Conservation (phyloP, 2,797 vertebrate species). For the Galaxias olidus region DNA sequence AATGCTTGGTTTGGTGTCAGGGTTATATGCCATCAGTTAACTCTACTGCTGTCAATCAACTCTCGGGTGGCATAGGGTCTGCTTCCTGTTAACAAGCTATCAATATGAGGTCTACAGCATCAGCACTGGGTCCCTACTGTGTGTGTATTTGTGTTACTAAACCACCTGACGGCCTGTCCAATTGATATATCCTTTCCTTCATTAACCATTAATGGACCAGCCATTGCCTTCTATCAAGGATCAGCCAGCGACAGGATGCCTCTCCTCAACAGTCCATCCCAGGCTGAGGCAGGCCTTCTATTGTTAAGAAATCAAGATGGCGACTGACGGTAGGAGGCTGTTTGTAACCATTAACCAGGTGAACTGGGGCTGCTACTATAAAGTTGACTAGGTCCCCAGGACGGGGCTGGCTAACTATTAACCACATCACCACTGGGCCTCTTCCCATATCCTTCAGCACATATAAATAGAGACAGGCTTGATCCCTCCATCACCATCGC, state of each 20-base stretch:
- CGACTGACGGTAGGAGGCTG: conserved; percentile 65
- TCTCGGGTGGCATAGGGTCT: conserved; percentile 59
- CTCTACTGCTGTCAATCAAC: conserved; percentile 49
- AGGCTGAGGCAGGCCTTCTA: conserved; percentile 58
- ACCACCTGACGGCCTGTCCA: conserved; percentile 54
- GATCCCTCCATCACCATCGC: conserved; percentile 61
- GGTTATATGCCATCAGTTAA: conserved; percentile 64
- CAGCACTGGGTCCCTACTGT: conserved; percentile 67
- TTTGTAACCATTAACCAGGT: conserved; percentile 73
- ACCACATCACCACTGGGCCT: conserved; percentile 63
- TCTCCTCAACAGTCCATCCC: conserved; percentile 41
- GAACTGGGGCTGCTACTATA: conserved; percentile 29
- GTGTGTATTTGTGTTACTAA: conserved; percentile 65
- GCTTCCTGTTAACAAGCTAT: conserved; percentile 76
- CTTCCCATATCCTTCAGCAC: conserved; percentile 51
- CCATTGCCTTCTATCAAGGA: conserved; percentile 56
- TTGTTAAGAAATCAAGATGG: conserved; percentile 64
- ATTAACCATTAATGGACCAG: conserved; percentile 69
- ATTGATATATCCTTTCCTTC: conserved; percentile 61
- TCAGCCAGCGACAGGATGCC: conserved; percentile 50
- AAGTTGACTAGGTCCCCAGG: conserved; percentile 22
- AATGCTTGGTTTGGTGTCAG: conserved; percentile 43
- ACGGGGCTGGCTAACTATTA: conserved; percentile 64
- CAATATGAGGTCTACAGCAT: conserved; percentile 63
- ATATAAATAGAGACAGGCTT: conserved; percentile 61